Conservation (phyloP, 2,797 vertebrate genomes). For the Podargus strigoides region DNA sequence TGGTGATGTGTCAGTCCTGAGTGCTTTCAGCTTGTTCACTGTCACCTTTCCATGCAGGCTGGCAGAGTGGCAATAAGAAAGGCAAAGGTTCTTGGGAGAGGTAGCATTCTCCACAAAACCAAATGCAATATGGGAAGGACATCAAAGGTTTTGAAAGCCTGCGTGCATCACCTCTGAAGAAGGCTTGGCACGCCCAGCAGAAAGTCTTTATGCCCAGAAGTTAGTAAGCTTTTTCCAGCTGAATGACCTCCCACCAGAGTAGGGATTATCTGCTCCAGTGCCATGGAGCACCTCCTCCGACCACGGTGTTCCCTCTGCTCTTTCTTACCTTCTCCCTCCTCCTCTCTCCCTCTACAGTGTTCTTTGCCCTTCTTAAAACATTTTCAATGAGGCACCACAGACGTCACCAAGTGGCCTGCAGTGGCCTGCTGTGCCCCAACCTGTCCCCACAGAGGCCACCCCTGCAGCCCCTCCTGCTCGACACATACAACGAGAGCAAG, state of each 20-base stretch:
- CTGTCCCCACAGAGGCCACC: background rate
- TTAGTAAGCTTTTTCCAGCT: background rate
- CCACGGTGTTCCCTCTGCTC: background rate
- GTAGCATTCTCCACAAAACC: background rate
- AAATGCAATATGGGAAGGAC: background rate
- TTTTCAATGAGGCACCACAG: background rate
- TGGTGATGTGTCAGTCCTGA: background rate
- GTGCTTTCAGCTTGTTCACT: background rate
- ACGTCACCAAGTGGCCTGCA: background rate
- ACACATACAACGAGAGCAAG: background rate
- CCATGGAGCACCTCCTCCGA: accelerated
- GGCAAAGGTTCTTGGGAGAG: background rate
- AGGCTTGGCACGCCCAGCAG: background rate
- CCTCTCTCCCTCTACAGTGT: background rate
- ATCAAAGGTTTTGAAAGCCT: background rate
- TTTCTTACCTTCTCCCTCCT: background rate
- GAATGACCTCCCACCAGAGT: background rate
- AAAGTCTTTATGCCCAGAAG: background rate
- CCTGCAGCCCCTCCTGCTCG: background rate
- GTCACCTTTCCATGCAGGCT: background rate
- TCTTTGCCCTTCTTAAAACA: background rate
- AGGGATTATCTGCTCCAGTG: background rate
- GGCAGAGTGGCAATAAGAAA: background rate
- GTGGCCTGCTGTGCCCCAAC: background rate
- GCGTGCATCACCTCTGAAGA: background rate